Evolutionary conservation across 2,888 invertebrate species (phyloP), one percentile per base, ranked within the genome.

Genomic region (Drosophila differens): DNA sequence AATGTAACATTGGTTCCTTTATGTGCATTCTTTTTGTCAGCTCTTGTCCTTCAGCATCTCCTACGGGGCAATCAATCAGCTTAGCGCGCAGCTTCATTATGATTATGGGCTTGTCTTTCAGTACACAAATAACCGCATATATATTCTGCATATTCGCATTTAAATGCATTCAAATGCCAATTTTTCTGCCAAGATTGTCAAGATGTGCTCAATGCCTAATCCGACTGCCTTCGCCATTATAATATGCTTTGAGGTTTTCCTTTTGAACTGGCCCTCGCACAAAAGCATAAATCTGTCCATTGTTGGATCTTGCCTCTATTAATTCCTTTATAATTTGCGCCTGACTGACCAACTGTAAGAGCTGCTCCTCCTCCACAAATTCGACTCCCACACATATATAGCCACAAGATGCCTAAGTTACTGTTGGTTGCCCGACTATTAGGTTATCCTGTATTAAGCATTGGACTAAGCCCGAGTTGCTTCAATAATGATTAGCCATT

Each of bases 251-350:
- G 79, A 74, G 79, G 70, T 81, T 81, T 78, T 81, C 70, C 81
- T 79, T 81, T 81, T 81, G 79, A 79, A 79, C 77, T 71, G 64
- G 62, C 76, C 37, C 70, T 61, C 44, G 25, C 57, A 80, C 71
- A 80, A 79, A 79, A 57, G 76, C 60, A 73, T 52, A 79, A 79
- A 78, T 81, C 72, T 64, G 61, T 32, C 68, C 77, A 81, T 83
- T 83, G 81, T 81, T 74, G 83, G 70, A 71, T 74, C 70, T 67
- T 70, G 80, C 80, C 76, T 82, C 79, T 82, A 85, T 89, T 91
- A 91, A 91, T 91, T 90, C 91, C 84, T 89, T 91, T 91, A 91
- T 91, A 91, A 91, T 91, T 91, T 90, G 80, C 91, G 91, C 90
- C 91, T 91, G 89, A 79, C 81, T 89, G 85, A 81, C 82, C 82